These are phyloP conservation scores for Muscicapa adusta DNA, from an alignment of 2,113 vertebrate species.

Conservation along the genomic window DNA sequence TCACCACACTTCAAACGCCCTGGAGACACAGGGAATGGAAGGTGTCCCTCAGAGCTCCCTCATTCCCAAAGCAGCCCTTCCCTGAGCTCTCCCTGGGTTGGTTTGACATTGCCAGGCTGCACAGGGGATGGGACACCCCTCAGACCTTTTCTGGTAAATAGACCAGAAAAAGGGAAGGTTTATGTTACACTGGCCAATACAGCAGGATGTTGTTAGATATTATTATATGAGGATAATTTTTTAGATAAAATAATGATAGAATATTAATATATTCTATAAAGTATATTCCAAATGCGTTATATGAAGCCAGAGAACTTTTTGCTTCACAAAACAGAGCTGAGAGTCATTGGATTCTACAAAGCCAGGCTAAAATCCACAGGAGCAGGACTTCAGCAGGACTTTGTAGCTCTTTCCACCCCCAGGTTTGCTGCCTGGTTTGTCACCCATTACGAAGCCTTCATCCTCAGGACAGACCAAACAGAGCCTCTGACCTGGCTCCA, in stretches of 20 bases:
- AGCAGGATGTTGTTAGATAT: background rate
- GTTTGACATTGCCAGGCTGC: background rate
- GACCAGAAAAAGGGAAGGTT: background rate
- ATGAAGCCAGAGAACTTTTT: background rate
- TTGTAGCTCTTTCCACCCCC: background rate
- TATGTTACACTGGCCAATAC: background rate
- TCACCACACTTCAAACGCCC: background rate
- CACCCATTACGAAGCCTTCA: accelerated
- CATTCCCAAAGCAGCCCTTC: background rate
- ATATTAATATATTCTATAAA: background rate
- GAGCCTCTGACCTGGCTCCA: background rate
- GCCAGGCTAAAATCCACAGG: background rate
- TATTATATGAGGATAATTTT: background rate
- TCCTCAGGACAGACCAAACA: background rate
- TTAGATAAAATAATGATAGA: too few relatives aligned
- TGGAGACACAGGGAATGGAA: accelerated
- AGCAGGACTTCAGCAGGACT: too few relatives aligned
- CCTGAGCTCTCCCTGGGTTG: background rate
- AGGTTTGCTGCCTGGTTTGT: background rate
- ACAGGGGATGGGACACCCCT: background rate
- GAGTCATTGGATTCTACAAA: background rate
- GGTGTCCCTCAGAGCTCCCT: background rate
- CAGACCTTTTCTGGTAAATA: background rate
- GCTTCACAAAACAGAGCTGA: background rate
- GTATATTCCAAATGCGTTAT: background rate